Evolutionary conservation across 2,797 vertebrate genomes (phyloP).

Genomic region (Bucorvus abyssinicus): DNA sequence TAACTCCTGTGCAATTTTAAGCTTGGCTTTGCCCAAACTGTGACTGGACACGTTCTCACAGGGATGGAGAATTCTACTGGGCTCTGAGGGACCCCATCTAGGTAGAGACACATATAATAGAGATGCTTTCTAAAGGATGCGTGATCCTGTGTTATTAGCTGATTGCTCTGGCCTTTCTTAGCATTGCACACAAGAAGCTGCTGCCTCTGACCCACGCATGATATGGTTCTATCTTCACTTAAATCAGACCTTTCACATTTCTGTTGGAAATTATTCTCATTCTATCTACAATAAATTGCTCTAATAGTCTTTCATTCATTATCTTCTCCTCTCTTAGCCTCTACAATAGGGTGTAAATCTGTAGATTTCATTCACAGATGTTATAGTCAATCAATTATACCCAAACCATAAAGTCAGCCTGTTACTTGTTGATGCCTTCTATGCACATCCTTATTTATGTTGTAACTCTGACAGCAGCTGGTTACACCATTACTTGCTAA

Average conservation of each 20-base stretch:
- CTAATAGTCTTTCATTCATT: not conserved
- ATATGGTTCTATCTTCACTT: not conserved
- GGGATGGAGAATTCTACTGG: not conserved
- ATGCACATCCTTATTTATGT: not conserved
- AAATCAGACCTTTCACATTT: not conserved
- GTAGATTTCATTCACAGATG: not conserved
- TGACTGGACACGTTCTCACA: not conserved
- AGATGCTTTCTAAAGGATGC: not conserved
- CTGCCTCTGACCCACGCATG: not conserved
- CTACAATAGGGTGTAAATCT: not conserved
- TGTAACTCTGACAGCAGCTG: not conserved
- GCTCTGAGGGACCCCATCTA: not conserved
- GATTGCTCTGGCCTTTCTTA: not conserved
- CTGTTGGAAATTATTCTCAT: not conserved
- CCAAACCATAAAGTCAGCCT: not conserved
- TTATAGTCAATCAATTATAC: not conserved
- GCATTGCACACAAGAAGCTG: not conserved
- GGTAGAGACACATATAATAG: not conserved
- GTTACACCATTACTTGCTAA: not conserved
- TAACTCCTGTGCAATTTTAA: not conserved
- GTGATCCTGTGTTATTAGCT: not conserved
- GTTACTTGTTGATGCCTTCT: not conserved
- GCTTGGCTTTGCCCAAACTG: not conserved
- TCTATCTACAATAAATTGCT: not conserved
- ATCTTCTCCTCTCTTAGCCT: not conserved